Percentiles rank a stretch among this genome's conserved stretches.
These are phyloP conservation scores for Plotosus lineatus DNA, from an alignment of 2,113 vertebrate species.

Conservation along the genomic window DNA sequence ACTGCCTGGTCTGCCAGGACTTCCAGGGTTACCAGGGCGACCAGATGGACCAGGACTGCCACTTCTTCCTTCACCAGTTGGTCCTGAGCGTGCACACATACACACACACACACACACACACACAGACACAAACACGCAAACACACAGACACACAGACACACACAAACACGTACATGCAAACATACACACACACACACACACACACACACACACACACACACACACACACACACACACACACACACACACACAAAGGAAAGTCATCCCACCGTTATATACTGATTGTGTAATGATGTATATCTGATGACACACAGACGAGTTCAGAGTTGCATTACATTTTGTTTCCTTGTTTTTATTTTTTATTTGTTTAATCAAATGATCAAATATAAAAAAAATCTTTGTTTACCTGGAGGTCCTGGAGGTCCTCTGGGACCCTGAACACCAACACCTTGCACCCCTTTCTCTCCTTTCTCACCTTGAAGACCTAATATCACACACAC, in stretches of 20 bases:
- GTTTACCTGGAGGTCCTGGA: conserved; percentile 83
- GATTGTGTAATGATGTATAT: not conserved
- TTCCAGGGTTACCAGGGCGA: conserved; percentile 85
- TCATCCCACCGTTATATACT: not conserved
- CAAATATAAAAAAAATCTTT: not conserved
- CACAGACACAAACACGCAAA: too few species aligned
- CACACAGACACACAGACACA: not conserved
- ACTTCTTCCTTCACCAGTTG: conserved; percentile 85
- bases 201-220: conserved; percentile 14
- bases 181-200: conserved; percentile 11
- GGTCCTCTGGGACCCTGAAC: conserved; percentile 90
- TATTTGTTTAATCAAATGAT: too few species aligned
- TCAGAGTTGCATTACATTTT: not conserved
- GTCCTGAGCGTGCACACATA: conserved; percentile 68
- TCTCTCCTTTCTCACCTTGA: conserved; percentile 88
- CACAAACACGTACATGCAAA: not conserved
- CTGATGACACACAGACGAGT: not conserved
- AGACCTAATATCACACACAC: conserved; percentile 72
- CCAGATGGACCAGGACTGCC: conserved; percentile 84
- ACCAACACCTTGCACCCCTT: conserved; percentile 84
- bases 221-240: not conserved
- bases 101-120: conserved; percentile 8
- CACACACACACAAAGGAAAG: not conserved
- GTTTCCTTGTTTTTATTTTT: not conserved
- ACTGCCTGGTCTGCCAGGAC: conserved; percentile 79